phyloP scores from a whole-genome alignment of 2,797 vertebrate genomes.

The Rhadinocentrus ornatus region DNA sequence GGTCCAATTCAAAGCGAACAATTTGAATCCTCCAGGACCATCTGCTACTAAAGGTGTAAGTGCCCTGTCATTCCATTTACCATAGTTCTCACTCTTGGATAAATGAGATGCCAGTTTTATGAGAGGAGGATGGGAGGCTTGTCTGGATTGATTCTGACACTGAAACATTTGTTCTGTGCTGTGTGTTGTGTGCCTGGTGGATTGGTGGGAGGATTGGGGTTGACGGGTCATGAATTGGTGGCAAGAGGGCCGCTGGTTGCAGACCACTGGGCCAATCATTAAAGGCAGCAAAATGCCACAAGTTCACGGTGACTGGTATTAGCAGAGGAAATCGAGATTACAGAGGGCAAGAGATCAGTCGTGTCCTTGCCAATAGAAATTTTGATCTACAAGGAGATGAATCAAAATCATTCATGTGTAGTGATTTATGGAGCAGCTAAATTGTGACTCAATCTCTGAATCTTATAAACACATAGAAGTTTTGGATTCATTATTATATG shows the following conservation, averaged over 20 bases:
- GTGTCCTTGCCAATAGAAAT: constrained; percentile 74
- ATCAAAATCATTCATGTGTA: constrained; percentile 43
- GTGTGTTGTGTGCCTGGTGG: constrained; percentile 81
- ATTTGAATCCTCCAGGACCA: constrained; percentile 51
- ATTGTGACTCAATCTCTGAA: constrained; percentile 31
- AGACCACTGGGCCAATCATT: constrained; percentile 83
- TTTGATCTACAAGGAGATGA: constrained; percentile 49
- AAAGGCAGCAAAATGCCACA: constrained; percentile 79
- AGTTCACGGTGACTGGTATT: constrained; percentile 76
- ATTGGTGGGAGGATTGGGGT: constrained; percentile 85
- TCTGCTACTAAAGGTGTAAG: constrained; percentile 59
- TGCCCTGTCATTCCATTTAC: constrained; percentile 68
- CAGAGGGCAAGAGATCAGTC: constrained; percentile 58
- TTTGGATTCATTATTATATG: constrained; percentile 13
- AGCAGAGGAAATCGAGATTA: constrained; percentile 79
- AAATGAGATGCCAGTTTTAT: constrained; percentile 81
- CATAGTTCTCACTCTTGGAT: constrained; percentile 65
- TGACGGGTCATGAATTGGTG: constrained; percentile 88
- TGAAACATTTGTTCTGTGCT: constrained; percentile 78
- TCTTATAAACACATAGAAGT: constrained; percentile 8
- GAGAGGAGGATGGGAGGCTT: constrained; percentile 76
- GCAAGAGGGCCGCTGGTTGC: constrained; percentile 80
- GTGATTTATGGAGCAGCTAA: constrained; percentile 33
- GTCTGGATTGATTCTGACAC: constrained; percentile 81
- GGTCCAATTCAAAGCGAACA: constrained; percentile 41